Evolutionary conservation across 53 echinoderm and acorn worm genomes (phyloP), one percentile per base, ranked within the genome.

Genomic region (Zoroaster sp.): DNA sequence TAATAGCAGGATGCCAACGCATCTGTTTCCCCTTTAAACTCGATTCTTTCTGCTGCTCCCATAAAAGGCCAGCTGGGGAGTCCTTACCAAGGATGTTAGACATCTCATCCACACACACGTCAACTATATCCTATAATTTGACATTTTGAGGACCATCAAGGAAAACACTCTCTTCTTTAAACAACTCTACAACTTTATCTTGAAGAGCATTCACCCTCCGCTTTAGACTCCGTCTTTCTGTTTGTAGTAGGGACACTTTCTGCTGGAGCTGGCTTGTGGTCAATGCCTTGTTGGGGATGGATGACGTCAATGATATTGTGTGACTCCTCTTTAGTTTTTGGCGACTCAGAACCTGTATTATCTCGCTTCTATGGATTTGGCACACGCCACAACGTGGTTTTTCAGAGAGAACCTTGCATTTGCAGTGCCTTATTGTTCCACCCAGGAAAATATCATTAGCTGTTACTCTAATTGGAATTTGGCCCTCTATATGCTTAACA

Each of bases 1-100:
- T 87, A 32, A 91, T 78, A 25, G 91, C 75, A n/a, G 87, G 87
- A 70, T 91, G 91, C 91, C 91, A 91, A 1, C 90, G 55, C 76
- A 90, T 90, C 30, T 73, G 51, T 74, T 73, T 74, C 17, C 21
- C 73, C 45, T 83, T 76, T 15, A 65, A 40, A n/a, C n/a, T 41
- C 5, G 91, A 47, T 45, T 86, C 49, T 47, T 69, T 69, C 35
- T 91, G 91, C 36, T 91, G 77, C 21, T 86, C 69, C 35, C 37
- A 86, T 47, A 91, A 33, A 3, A 91, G 75, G 14, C 44, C 41
- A 20, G 44, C 73, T 7, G 83, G 55, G 4, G 80, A 69, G 15
- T 36, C 44, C 20, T 68, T 31, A 36, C 21, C 15, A 11, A 73
- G 45, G 32, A 66, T 43, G 5, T 37, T 39, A 1, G 21, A n/a